Conservation (phyloP, 2,888 invertebrate species). For the Siphlonurus alternatus region DNA sequence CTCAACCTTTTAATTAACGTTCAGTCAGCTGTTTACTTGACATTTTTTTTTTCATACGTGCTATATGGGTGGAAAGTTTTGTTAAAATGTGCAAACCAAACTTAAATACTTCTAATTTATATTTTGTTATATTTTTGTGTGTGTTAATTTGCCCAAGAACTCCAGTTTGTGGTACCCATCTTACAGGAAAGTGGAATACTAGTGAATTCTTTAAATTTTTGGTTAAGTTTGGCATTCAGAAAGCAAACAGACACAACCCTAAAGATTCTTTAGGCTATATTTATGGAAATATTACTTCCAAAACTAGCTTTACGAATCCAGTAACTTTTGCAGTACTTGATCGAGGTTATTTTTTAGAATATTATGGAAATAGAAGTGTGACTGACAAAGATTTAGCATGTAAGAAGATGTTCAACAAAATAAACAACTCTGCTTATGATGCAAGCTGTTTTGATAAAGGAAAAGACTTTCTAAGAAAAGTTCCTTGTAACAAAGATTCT, state of each 20-base stretch:
- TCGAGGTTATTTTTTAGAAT: constrained; percentile 72
- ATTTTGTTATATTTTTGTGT: not conserved
- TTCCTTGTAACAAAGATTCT: constrained; percentile 62
- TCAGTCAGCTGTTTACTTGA: no score
- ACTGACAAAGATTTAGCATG: constrained; percentile 57
- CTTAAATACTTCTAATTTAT: not conserved
- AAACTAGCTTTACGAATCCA: constrained; percentile 42
- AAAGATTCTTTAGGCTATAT: constrained; percentile 86
- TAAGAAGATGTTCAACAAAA: constrained; percentile 66
- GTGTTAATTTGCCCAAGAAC: not conserved
- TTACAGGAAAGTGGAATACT: constrained; percentile 45
- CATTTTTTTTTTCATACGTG: no score
- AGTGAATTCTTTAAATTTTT: constrained; percentile 78
- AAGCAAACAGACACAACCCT: constrained; percentile 72
- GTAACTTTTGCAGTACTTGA: constrained; percentile 82
- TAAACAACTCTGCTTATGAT: constrained; percentile 72
- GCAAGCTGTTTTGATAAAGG: constrained; percentile 61
- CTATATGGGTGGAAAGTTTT: no score
- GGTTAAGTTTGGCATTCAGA: constrained; percentile 92
- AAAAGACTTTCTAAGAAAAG: constrained; percentile 58
- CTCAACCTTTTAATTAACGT: no score
- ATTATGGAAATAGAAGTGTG: constrained; percentile 61
- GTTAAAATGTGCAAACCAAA: not conserved
- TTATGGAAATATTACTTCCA: constrained; percentile 83
- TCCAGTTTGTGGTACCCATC: constrained; percentile 26